These are phyloP conservation scores for Epizoanthus stellaris DNA, from an alignment of 92 coral and sea anemone genomes.

Conservation along the genomic window DNA sequence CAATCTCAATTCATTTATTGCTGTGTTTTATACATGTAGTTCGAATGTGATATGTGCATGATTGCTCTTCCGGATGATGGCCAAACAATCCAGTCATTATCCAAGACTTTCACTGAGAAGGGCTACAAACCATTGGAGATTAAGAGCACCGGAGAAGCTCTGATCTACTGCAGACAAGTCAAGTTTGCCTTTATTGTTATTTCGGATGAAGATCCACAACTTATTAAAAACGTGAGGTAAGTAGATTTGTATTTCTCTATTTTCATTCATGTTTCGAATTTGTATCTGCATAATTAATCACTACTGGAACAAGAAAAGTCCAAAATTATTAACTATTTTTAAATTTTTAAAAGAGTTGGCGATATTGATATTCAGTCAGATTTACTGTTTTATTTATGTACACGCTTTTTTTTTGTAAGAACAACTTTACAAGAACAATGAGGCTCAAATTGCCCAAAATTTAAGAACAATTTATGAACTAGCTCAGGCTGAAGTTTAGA, in stretches of 20 bases:
- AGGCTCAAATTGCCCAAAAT: too few relatives aligned
- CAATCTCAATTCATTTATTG: neutral
- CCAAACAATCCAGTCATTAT: conserved; percentile 13
- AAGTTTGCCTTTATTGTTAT: conserved; percentile 38
- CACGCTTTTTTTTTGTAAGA: too few relatives aligned
- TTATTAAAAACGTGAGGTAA: conserved; percentile 35
- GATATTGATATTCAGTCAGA: too few relatives aligned
- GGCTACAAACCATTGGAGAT: conserved; percentile 29
- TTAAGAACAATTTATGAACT: too few relatives aligned
- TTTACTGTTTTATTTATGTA: too few relatives aligned
- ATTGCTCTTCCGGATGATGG: conserved; percentile 35
- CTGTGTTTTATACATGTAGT: neutral
- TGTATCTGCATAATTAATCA: too few relatives aligned
- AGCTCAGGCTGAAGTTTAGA: too few relatives aligned
- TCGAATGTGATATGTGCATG: conserved; percentile 15
- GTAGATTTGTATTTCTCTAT: neutral
- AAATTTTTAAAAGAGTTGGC: too few relatives aligned
- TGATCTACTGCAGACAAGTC: conserved; percentile 33
- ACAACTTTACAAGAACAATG: too few relatives aligned
- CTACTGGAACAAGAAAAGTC: too few relatives aligned
- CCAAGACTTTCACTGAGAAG: conserved; percentile 12
- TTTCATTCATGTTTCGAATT: neutral
- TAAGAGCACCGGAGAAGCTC: conserved; percentile 30
- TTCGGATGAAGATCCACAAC: conserved; percentile 41
- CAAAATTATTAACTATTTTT: too few relatives aligned